A percentile compares a stretch with the other conserved stretches of the same genome.
Conservation (phyloP, 1,140 invertebrate species). For the Calliphora vicina region DNA sequence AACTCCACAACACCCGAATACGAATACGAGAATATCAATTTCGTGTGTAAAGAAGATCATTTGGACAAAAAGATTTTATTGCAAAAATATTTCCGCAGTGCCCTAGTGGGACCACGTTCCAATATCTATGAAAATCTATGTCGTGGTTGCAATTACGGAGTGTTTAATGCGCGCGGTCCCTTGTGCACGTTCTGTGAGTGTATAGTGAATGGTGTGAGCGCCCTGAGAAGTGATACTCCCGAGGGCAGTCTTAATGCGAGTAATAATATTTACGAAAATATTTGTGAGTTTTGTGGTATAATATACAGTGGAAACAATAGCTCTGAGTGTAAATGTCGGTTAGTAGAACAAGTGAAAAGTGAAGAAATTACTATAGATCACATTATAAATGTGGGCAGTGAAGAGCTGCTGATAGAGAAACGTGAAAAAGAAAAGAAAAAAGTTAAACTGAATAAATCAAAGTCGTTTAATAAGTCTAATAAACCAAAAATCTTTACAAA, state of each 20-base stretch:
- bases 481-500: conserved; percentile 43
- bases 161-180: conserved; percentile 55
- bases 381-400: neutral
- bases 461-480: conserved; percentile 47
- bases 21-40: conserved; percentile 32
- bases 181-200: conserved; percentile 59
- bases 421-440: neutral
- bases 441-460: conserved; percentile 45
- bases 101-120: neutral
- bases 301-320: conserved; percentile 36
- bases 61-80: conserved; percentile 39
- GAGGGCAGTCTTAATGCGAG: neutral
- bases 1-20: neutral
- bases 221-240: neutral
- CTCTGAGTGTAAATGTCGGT: neutral
- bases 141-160: conserved; percentile 58
- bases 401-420: conserved; percentile 1
- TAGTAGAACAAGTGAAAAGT: neutral
- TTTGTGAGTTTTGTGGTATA: conserved; percentile 44
- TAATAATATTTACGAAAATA: conserved; percentile 54
- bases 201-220: conserved; percentile 50
- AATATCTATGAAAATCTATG: conserved; percentile 60
- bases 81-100: conserved; percentile 54
- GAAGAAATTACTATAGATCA: neutral
- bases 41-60: neutral